phyloP scores from a whole-genome alignment of 2,888 invertebrate species.

The Gortyna flavago region DNA sequence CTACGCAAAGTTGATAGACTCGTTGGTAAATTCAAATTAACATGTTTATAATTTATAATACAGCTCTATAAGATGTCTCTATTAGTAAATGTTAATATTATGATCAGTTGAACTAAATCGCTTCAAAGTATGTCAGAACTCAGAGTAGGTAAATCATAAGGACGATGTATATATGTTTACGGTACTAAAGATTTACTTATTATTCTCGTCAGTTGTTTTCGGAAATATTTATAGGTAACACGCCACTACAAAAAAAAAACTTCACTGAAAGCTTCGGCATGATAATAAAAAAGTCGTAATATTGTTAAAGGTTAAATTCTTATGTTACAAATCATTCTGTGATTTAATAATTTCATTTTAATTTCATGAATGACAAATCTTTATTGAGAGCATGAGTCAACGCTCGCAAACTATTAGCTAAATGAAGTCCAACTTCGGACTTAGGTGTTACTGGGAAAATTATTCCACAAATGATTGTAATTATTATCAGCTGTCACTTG shows the following conservation, averaged over 20 bases:
- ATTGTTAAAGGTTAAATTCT: conserved; percentile 55
- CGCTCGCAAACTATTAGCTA: conserved; percentile 49
- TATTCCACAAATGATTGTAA: conserved; percentile 65
- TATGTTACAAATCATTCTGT: conserved; percentile 69
- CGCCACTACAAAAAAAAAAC: background rate
- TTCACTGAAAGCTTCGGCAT: conserved; percentile 3
- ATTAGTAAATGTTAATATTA: conserved; percentile 35
- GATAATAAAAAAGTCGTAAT: conserved; percentile 33
- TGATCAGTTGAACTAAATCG: conserved; percentile 21
- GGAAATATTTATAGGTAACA: conserved; percentile 19
- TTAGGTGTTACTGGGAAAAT: conserved; percentile 70
- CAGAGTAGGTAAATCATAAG: conserved; percentile 12
- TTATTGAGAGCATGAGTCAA: conserved; percentile 82
- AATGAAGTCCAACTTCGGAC: conserved; percentile 71
- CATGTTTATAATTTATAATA: conserved; percentile 42
- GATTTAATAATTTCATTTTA: conserved; percentile 74
- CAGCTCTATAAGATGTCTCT: conserved; percentile 24
- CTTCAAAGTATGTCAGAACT: conserved; percentile 12
- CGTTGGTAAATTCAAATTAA: conserved; percentile 32
- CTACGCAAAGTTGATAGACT: conserved; percentile 35
- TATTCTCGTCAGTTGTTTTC: conserved; percentile 13
- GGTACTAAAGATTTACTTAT: conserved; percentile 9
- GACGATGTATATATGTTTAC: conserved; percentile 15
- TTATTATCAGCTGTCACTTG: conserved; percentile 69
- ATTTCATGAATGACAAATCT: conserved; percentile 85